Evolutionary conservation across 2,113 vertebrate species (phyloP).

Genomic region (Bombycilla garrulus): DNA sequence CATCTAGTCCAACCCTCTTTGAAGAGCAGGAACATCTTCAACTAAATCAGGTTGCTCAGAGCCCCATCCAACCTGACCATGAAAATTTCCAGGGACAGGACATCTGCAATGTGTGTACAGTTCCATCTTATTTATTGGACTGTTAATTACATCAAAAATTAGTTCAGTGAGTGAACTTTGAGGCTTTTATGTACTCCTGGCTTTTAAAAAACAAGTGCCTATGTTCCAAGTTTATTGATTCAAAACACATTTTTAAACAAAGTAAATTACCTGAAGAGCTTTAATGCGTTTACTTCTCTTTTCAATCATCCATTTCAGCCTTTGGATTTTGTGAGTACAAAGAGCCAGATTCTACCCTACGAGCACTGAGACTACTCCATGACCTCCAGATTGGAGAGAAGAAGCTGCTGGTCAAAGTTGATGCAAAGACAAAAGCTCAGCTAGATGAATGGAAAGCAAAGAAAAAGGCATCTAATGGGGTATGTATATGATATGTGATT

Average conservation of each 20-base stretch:
- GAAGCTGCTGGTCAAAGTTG: constrained; percentile 97
- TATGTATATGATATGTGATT: constrained; percentile 59
- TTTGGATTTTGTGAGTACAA: constrained; percentile 99
- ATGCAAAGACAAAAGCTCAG: constrained; percentile 98
- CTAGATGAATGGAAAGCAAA: constrained; percentile 99
- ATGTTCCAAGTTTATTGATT: background rate
- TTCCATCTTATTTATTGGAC: background rate
- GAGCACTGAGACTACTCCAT: constrained; percentile 90
- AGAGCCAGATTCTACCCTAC: constrained; percentile 96
- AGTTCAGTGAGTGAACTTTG: background rate
- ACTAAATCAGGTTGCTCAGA: background rate
- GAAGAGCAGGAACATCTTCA: background rate
- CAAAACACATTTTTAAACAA: background rate
- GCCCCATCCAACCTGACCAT: background rate
- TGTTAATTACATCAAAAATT: background rate
- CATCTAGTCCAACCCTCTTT: background rate
- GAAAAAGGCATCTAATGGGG: constrained; percentile 91
- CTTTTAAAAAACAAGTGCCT: background rate
- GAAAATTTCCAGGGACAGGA: background rate
- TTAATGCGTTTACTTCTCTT: background rate
- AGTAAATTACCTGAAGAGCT: background rate
- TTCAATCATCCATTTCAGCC: constrained; percentile 72
- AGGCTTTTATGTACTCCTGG: background rate
- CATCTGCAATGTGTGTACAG: background rate
- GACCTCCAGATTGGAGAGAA: constrained; percentile 97